Base-by-base conservation (phyloP, 2,888 invertebrate genomes). In the Drosophila fulvimacula region DNA sequence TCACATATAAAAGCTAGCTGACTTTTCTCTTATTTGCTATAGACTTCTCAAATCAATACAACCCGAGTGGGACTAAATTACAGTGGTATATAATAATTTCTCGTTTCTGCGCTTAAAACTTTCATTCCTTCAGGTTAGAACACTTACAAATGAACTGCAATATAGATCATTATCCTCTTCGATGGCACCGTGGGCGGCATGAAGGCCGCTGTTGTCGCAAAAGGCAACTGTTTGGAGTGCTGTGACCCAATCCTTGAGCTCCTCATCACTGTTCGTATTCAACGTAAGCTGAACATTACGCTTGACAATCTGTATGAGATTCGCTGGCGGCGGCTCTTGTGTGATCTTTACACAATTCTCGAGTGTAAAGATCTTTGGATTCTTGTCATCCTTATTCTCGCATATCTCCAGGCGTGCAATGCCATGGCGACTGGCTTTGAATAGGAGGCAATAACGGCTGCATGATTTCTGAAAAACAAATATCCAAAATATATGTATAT, bases 111-210 rank as follows among this genome's bases (percentile, higher is more conserved):
- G 38, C 39, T 27, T 2, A 39, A 30, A 5, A 11, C 48, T 32
- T 19, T 24, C 7, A 11, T 56, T 34, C 2, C 6, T n/a, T 3
- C 1, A 32, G 7, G 42, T 44, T 34, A 55, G 13, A 4, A 4
- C 4, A 85, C 88, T 88, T 76, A 96, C 96, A 73, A 91, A 93
- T 66, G 96, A 96, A 42, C 97, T 96, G 90, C 96, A 97, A 90
- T 97, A 97, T n/a, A 97, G 93, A 92, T 97, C 97, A 92, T 97
- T 97, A 86, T 97, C 97, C 93, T 97, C 96, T 93, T 97, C 96
- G 89, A 96, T 95, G 53, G 91, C 91, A 17, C 94, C 94, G 32
- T 90, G 90, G 9, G 90, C 76, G 3, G 81, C 77, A 38, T 85
- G 79, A 15, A 85, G 78, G 24, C 93, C 93, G 34, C 93, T 93